A percentile compares a stretch with the other conserved stretches of the same genome.
phyloP scores from a whole-genome alignment of 2,888 invertebrate species.

The Prosopocoilus inquinatus region DNA sequence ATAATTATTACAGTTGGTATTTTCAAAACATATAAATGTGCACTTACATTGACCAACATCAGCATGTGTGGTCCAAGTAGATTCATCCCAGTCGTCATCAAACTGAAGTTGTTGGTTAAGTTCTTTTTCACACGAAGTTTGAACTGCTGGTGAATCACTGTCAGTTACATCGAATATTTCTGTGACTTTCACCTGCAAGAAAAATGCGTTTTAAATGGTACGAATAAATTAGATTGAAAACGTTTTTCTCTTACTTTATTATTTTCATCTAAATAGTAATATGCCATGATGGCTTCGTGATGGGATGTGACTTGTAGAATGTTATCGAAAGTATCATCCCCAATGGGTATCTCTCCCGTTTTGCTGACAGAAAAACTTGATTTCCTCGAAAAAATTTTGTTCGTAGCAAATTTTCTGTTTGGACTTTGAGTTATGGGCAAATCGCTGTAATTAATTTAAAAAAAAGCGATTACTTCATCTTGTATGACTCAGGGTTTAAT shows the following conservation, averaged over 20 bases:
- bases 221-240: background rate
- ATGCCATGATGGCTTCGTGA: conserved; percentile 87
- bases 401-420: conserved; percentile 41
- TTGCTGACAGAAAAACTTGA: conserved; percentile 46
- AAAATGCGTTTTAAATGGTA: conserved; percentile 1
- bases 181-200: conserved; percentile 72
- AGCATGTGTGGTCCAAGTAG: conserved; percentile 27
- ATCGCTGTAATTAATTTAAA: conserved; percentile 37
- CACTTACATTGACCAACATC: conserved; percentile 23
- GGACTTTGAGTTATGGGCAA: conserved; percentile 41
- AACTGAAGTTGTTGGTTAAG: conserved; percentile 64
- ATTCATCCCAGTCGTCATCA: conserved; percentile 63
- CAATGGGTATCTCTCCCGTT: conserved; percentile 39
- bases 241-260: conserved; percentile 61
- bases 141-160: conserved; percentile 64
- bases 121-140: conserved; percentile 61
- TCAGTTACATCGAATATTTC: conserved; percentile 88
- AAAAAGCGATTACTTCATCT: background rate
- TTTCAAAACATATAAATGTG: background rate
- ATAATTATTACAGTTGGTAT: background rate
- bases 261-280: conserved; percentile 86
- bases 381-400: conserved; percentile 43
- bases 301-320: conserved; percentile 75
- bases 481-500: background rate
- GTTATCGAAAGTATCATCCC: conserved; percentile 67